Evolutionary conservation across 2,888 invertebrate genomes (phyloP), one percentile per base, ranked within the genome.

Genomic region (Branchipolynoe longqiensis): DNA sequence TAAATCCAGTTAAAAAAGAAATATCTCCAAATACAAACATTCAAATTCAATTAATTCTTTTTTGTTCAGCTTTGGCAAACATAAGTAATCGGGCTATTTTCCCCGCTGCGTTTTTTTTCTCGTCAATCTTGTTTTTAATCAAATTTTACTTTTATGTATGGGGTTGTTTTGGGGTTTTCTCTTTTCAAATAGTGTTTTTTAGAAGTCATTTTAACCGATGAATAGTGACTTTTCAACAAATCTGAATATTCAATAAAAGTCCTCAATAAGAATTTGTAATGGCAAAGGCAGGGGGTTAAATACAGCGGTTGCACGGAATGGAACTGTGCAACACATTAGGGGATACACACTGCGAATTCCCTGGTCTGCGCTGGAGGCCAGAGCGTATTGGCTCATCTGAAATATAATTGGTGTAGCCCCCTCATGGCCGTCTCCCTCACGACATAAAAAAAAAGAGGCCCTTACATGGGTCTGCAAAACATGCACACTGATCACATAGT

Each of bases 271-370:
- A n/a, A n/a, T n/a, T n/a, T n/a, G n/a, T n/a, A 36, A 38, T 38
- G 33, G 69, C 36, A 62, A 62, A 62, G n/a, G n/a, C 62, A 28
- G 33, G 69, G 69, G 69, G 38, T 69, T 69, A 69, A 22, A 69
- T 69, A 36, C 69, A 69, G 36, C 33, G 69, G 54, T 78, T 48
- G 73, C 73, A 40, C 38, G 22, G 78, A 78, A 48, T 78, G 41
- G 18, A 48, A 48, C 54, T 78, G 78, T 25, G 78, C 33, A 14
- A 78, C 78, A 8, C 33, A n/a, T 62, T 78, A 78, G 78, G 78
- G 73, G 78, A 78, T 78, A 78, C 78, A 78, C 78, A 78, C 78
- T 78, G 78, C 78, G 78, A 78, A 48, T 31, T 78, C 48, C 78
- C 18, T 41, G 48, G 28, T 48, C 78, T 41, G 48, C 78, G 54